Base-by-base conservation (phyloP, 2,888 invertebrate genomes). In the Drosophila paranaensis region DNA sequence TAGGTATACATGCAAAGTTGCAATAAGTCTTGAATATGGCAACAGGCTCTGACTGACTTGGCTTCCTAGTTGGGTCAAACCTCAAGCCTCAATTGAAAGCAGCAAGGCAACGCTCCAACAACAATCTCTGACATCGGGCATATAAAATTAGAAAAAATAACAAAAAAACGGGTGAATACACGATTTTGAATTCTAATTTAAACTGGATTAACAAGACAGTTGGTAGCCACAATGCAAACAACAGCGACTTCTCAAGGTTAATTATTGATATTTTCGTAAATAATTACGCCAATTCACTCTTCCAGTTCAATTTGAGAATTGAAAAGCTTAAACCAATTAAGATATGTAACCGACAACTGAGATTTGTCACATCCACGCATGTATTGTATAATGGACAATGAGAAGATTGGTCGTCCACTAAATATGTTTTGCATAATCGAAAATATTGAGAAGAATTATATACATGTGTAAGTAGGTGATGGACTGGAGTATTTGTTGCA, bases 11-110 rank as follows among this genome's bases (percentile, higher is more conserved):
- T 74, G 79, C 66, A 64, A 77, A 56, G 35, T n/a, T 46, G 61
- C 55, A 55, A 70, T 85, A 63, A 61, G 56, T 74, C 69, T 78
- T 67, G 61, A 62, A n/a, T 42, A 60, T 20, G 20, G 30, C n/a
- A 60, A 33, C 54, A 60, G 54, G 55, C 60, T 11, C 20, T 14
- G 42, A 13, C 51, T 10, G 27, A 11, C 6, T 43, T 37, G 42
- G 60, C 43, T 72, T 74, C 68, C 74, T 61, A 74, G 42, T 60
- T 53, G 16, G n/a, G 42, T 16, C 54, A 50, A 25, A 40, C 13
- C 20, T 13, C 53, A 27, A 11, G 14, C 51, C 51, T 45, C 57
- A 51, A 14, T 37, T 33, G 13, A n/a, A 30, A 37, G 3, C 43
- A 33, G n/a, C 14, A 20, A 35, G 6, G 10, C 45, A 43, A n/a